Conservation (phyloP, 2,797 vertebrate species). For the Platyrinchus mystaceus region DNA sequence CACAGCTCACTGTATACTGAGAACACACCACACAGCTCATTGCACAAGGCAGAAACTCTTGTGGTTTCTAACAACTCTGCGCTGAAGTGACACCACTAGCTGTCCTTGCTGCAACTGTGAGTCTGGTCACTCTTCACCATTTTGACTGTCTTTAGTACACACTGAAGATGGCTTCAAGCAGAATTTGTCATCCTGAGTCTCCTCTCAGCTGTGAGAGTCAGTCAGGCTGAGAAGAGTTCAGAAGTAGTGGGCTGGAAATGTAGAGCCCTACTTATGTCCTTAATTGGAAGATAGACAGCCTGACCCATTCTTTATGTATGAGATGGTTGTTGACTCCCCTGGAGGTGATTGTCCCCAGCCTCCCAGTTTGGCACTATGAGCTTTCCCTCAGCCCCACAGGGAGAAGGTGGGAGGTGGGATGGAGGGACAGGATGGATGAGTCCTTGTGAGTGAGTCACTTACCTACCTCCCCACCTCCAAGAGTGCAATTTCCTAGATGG, state of each 20-base stretch:
- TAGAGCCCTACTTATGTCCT: neutral
- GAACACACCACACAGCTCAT: neutral
- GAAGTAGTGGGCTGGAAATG: neutral
- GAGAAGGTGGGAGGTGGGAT: neutral
- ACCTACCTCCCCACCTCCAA: neutral
- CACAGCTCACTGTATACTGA: neutral
- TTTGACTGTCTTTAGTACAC: neutral
- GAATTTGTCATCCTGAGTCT: neutral
- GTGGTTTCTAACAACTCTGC: neutral
- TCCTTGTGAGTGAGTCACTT: neutral
- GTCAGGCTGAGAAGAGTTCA: neutral
- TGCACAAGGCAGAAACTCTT: neutral
- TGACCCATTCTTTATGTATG: neutral
- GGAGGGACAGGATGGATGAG: neutral
- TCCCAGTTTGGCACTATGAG: neutral
- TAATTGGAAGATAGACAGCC: neutral
- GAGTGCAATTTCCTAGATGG: neutral
- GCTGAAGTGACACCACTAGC: neutral
- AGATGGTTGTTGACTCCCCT: neutral
- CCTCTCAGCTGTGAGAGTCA: fast-evolving
- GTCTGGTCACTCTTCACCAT: neutral
- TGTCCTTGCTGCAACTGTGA: neutral
- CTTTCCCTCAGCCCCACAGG: neutral
- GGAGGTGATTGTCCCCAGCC: neutral
- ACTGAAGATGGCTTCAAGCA: neutral